These are phyloP conservation scores for Cacatua alba DNA, from an alignment of 2,113 vertebrate genomes.

Conservation along the genomic window DNA sequence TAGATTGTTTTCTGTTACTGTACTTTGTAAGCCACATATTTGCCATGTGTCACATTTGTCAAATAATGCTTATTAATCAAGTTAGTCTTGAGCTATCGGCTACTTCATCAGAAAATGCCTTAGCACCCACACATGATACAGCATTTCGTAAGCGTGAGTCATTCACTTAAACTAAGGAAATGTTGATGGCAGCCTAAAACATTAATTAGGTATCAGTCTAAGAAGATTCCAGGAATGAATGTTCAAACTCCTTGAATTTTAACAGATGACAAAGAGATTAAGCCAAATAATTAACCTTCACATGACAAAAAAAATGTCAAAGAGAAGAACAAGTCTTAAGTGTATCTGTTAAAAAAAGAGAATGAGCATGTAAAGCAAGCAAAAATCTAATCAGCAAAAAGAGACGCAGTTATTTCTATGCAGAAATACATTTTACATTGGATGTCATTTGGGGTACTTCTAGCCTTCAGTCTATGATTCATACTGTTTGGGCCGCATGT, in stretches of 20 bases:
- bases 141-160: constrained; percentile 47
- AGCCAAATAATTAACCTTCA: constrained; percentile 52
- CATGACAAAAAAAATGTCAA: constrained; percentile 5
- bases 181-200: constrained; percentile 61
- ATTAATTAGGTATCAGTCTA: constrained; percentile 67
- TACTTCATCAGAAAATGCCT: constrained; percentile 65
- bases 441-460: neutral
- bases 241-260: constrained; percentile 53
- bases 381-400: constrained; percentile 40
- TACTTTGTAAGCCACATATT: neutral
- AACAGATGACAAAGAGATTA: constrained; percentile 44
- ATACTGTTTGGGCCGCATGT: neutral
- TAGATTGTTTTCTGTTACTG: neutral
- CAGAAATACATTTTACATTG: neutral
- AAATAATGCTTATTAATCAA: constrained; percentile 36
- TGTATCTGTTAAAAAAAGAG: constrained; percentile 19
- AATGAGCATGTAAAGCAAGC: neutral
- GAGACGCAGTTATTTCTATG: constrained; percentile 44
- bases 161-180: constrained; percentile 60
- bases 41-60: neutral
- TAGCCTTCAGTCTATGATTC: constrained; percentile 18
- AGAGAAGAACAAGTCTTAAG: constrained; percentile 8
- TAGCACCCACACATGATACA: constrained; percentile 39
- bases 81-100: constrained; percentile 42
- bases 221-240: constrained; percentile 51